Evolutionary conservation across 2,113 vertebrate genomes (phyloP).

Genomic region (Rhinogobius similis): DNA sequence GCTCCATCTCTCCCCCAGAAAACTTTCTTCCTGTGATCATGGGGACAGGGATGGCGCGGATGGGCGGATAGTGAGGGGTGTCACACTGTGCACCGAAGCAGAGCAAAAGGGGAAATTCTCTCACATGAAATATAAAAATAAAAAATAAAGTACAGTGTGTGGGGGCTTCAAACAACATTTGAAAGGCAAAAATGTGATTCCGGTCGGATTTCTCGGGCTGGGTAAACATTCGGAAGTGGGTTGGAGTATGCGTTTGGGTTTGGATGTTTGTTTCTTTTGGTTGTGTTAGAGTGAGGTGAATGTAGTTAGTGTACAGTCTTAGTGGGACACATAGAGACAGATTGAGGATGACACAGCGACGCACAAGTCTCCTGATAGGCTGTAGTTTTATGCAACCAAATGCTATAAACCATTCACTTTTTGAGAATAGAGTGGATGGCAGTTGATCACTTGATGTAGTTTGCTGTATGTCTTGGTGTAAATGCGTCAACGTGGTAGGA

Average conservation of each 20-base stretch:
- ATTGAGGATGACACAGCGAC: conserved; percentile 20
- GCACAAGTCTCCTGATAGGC: conserved; percentile 47
- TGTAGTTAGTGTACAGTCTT: conserved; percentile 39
- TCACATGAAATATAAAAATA: conserved; percentile 49
- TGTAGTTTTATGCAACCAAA: conserved; percentile 29
- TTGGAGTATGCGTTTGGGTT: conserved; percentile 17
- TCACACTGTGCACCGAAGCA: conserved; percentile 55
- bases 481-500: not conserved
- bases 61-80: conserved; percentile 32
- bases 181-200: conserved; percentile 68
- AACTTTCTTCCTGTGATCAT: conserved; percentile 65
- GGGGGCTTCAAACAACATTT: conserved; percentile 71
- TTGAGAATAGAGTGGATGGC: not conserved
- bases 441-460: conserved; percentile 9
- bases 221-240: conserved; percentile 67
- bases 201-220: conserved; percentile 62
- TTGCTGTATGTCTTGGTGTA: not conserved
- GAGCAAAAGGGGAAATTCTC: conserved; percentile 38
- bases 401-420: conserved; percentile 15
- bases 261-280: conserved; percentile 34
- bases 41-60: conserved; percentile 44
- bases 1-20: conserved; percentile 23
- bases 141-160: conserved; percentile 59
- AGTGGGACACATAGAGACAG: conserved; percentile 21
- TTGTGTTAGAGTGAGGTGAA: conserved; percentile 14